Base-by-base conservation (phyloP, 2,888 invertebrate species). In the Girardia tigrina region DNA sequence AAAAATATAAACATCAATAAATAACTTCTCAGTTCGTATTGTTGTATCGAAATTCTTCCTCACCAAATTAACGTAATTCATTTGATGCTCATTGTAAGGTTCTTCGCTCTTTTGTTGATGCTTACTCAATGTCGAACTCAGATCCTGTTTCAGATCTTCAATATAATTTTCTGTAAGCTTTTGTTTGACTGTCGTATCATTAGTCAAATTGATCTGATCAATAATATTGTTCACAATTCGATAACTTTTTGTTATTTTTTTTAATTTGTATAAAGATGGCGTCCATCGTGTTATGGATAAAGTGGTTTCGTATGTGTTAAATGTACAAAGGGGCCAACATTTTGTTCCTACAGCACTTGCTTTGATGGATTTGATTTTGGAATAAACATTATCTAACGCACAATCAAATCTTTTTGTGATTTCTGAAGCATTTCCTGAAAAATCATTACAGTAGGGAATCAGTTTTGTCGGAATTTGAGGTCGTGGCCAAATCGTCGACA, bases 261-360 rank as follows among this genome's bases (percentile, higher is more conserved):
- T 12, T 20, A 76, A 20, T 69, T 76, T 76, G 27, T 77, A 27
- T 16, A 42, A 42, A 1, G 76, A 42, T 1, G 76, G 76, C 23
- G 28, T 76, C 76, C 76, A 76, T 1, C 29, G 26, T 1, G 72
- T 76, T 14, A 76, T 29, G 16, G 76, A 76, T 1, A 76, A 28
- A 0, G 36, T 76, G 20, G 70, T 75, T 14, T 76, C 75, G 26
- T 76, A 76, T 0, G 77, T 76, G 23, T 56, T 36, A 77, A 28
- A 76, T n/a, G 29, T 76, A 42, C 76, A 76, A 26, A 29, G 23
- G 20, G 74, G 76, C 29, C 76, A 77, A 42, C 76, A 76, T 27
- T 56, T 42, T 16, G 76, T 75, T 8, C 42, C 74, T 42, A 42
- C 42, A 16, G 74, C 42, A 26, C 23, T 56, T 12, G 26, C 75